Conservation (phyloP, 2,888 invertebrate genomes). For the Xanthostigma xanthostigma region DNA sequence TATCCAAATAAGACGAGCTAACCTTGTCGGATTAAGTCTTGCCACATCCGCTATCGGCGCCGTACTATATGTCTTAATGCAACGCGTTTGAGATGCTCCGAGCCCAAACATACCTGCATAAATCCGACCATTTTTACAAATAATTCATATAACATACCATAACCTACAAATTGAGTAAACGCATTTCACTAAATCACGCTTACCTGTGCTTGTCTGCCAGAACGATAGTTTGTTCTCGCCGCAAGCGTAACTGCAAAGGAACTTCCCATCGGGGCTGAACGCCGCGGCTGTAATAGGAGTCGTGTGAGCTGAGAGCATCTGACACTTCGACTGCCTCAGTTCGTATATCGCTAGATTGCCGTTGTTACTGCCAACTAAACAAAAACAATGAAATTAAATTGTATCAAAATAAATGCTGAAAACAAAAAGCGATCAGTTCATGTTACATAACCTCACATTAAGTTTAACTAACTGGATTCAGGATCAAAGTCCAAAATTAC, state of each 20-base stretch:
- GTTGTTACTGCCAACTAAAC: slow-evolving; percentile 73
- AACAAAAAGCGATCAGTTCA: no score
- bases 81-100: slow-evolving; percentile 92
- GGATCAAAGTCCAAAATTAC: neutral
- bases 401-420: no score
- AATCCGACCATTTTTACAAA: no score
- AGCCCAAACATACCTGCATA: slow-evolving; percentile 79
- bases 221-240: slow-evolving; percentile 89
- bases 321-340: slow-evolving; percentile 85
- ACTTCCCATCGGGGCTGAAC: slow-evolving; percentile 96
- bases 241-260: slow-evolving; percentile 89
- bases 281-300: slow-evolving; percentile 83
- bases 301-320: slow-evolving; percentile 81
- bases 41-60: slow-evolving; percentile 82
- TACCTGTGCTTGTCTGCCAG: slow-evolving; percentile 91
- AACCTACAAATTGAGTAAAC: no score
- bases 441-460: no score
- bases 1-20: slow-evolving; percentile 91
- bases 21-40: slow-evolving; percentile 71
- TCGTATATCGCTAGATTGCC: slow-evolving; percentile 93
- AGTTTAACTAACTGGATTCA: no score
- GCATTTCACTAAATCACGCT: slow-evolving; percentile 14
- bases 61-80: slow-evolving; percentile 89
- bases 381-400: neutral
- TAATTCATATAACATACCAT: no score